Evolutionary conservation across 1,140 invertebrate genomes (phyloP), one percentile per base, ranked within the genome.

Genomic region (Lasioglossum albipes): DNA sequence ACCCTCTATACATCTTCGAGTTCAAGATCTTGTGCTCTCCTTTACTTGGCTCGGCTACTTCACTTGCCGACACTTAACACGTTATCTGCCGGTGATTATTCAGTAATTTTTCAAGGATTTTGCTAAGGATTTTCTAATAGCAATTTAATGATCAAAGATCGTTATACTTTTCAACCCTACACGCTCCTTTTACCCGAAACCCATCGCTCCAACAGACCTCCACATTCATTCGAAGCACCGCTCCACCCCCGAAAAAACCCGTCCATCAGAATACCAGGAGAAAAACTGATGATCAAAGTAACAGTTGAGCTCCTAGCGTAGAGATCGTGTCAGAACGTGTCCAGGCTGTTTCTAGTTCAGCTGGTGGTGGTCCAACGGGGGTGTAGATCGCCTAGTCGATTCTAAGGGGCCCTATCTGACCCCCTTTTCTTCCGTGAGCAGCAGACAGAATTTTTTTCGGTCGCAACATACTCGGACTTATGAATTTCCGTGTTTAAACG

Each of bases 401-500:
- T 81, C 75, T 83, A 59, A 75, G 86, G 87, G 83, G n/a, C 52
- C 41, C 31, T 59, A 22, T 75, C 68, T 76, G 45, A 49, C 64
- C 22, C 77, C 76, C 75, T 61, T 49, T 57, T 64, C 42, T 57
- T 52, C 67, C 20, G 12, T 41, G 5, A n/a, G 20, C 61, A 18
- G 64, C 61, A 72, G 62, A 66, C 57, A 75, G 72, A 12, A 59
- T 7, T 41, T 27, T 54, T 85, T 77, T 65, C 75, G 42, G 1
- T 9, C 9, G 2, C 74, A 73, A 85, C 70, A 80, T 83, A 77
- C 71, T 75, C 66, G 77, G 79, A 84, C 75, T 86, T 87, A 89
- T 79, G 88, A 90, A 89, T 91, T 91, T 91, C 88, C 89, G 87
- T 91, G 85, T 91, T 91, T 89, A 83, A 85, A 89, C 79, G 81